These are phyloP conservation scores for Fragum whitleyi DNA, from an alignment of 2,888 invertebrate genomes.

Conservation along the genomic window DNA sequence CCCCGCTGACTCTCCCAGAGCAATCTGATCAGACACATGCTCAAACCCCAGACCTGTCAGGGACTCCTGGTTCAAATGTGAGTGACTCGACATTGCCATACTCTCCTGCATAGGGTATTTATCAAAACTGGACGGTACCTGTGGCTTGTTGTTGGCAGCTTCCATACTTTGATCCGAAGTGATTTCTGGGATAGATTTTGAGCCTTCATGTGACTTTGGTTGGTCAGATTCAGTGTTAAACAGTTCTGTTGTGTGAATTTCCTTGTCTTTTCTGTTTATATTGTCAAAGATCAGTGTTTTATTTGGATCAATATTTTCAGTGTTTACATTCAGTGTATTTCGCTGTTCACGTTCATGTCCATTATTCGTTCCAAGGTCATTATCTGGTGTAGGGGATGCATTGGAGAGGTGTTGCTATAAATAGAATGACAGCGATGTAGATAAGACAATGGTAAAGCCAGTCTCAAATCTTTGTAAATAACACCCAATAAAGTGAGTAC, in stretches of 20 bases:
- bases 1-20: conserved; percentile 35
- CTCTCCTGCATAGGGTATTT: conserved; percentile 59
- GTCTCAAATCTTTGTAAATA: too few species aligned
- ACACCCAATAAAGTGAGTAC: too few species aligned
- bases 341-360: conserved; percentile 52
- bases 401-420: conserved; percentile 41
- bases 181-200: conserved; percentile 14
- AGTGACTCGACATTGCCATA: conserved; percentile 25
- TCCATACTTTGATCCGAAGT: not conserved
- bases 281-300: not conserved
- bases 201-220: conserved; percentile 27
- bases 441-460: too few species aligned
- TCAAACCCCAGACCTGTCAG: conserved; percentile 47
- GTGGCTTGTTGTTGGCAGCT: not conserved
- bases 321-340: conserved; percentile 12
- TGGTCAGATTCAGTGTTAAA: conserved; percentile 35
- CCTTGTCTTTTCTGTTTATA: conserved; percentile 18
- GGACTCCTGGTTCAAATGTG: conserved; percentile 13
- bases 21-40: conserved; percentile 28
- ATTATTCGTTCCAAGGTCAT: conserved; percentile 34
- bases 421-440: too few species aligned
- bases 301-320: not conserved
- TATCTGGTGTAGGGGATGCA: conserved; percentile 60
- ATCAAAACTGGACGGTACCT: not conserved
- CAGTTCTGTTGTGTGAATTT: conserved; percentile 45